These are phyloP conservation scores for Drosophila mojavensis DNA, from an alignment of 1,140 invertebrate species.

Conservation along the genomic window DNA sequence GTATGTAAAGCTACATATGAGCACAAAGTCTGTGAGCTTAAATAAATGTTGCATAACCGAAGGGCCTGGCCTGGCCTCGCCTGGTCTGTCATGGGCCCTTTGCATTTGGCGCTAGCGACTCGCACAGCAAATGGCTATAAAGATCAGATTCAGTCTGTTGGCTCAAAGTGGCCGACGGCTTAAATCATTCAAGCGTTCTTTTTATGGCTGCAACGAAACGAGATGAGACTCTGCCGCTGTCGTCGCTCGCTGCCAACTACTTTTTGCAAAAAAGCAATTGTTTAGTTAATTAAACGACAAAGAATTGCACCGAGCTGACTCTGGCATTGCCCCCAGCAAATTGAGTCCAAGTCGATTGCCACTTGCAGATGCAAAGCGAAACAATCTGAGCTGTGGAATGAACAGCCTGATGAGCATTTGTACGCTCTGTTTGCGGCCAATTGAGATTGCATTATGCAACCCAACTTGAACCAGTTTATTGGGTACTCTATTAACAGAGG, in stretches of 20 bases:
- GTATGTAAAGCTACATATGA: background rate
- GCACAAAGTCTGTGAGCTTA: slow-evolving; percentile 37
- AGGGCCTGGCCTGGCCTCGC: slow-evolving; percentile 1
- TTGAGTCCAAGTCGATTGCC: slow-evolving; percentile 30
- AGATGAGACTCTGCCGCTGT: background rate
- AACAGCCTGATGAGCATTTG: background rate
- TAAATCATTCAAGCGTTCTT: slow-evolving; percentile 68
- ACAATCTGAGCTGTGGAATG: background rate
- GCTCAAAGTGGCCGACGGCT: slow-evolving; percentile 59
- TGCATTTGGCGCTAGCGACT: slow-evolving; percentile 6
- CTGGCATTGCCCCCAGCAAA: slow-evolving; percentile 9
- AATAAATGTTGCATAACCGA: slow-evolving; percentile 75
- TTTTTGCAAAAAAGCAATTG: slow-evolving; percentile 76
- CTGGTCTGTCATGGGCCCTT: background rate
- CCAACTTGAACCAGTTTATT: too few species aligned
- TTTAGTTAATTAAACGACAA: slow-evolving; percentile 84
- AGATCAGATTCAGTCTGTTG: slow-evolving; percentile 62
- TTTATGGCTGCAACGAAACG: slow-evolving; percentile 40
- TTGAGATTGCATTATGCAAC: too few species aligned
- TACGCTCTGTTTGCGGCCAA: background rate
- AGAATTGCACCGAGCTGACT: slow-evolving; percentile 52
- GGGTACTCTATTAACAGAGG: too few species aligned
- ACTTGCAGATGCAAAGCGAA: slow-evolving; percentile 21
- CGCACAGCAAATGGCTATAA: slow-evolving; percentile 59
- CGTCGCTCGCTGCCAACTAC: slow-evolving; percentile 33